Conservation (phyloP, 2,113 vertebrate genomes). For the Penelope pileata region DNA sequence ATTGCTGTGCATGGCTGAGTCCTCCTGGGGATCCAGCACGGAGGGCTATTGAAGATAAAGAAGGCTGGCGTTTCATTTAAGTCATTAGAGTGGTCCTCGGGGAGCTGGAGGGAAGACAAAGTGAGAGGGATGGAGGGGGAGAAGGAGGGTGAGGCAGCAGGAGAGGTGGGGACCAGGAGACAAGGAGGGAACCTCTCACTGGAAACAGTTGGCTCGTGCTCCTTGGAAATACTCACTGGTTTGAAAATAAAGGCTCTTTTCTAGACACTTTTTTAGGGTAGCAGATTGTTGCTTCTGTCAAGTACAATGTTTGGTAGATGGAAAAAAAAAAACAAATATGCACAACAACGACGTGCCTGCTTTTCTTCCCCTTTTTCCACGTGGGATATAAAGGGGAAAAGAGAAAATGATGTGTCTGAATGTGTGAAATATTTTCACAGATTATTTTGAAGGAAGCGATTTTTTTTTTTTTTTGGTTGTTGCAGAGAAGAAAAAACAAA, state of each 20-base stretch:
- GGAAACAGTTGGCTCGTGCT: conserved; percentile 13
- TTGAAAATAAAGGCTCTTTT: not conserved
- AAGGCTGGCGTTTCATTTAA: not conserved
- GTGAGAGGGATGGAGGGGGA: not conserved
- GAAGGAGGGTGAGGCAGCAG: not conserved
- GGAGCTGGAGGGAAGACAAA: not conserved
- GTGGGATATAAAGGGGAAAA: not conserved
- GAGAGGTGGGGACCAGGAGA: not conserved
- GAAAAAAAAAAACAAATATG: not conserved
- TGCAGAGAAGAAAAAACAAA: not conserved
- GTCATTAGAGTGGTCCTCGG: conserved; percentile 27
- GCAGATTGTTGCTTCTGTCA: conserved; percentile 26
- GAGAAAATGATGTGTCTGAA: not conserved
- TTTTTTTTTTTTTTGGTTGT: not conserved
- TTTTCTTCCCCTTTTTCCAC: not conserved
- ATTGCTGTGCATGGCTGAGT: conserved; percentile 14
- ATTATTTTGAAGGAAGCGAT: conserved; percentile 2
- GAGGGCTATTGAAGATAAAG: conserved; percentile 1
- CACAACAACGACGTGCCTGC: not conserved
- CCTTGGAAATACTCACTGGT: not conserved
- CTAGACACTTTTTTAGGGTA: not conserved
- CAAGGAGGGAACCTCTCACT: not conserved
- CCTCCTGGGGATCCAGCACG: conserved; percentile 11
- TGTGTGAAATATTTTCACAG: not conserved
- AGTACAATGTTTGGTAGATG: not conserved